Evolutionary conservation across 2,888 invertebrate species (phyloP), one percentile per base, ranked within the genome.

Genomic region (Sthenelais limicola): DNA sequence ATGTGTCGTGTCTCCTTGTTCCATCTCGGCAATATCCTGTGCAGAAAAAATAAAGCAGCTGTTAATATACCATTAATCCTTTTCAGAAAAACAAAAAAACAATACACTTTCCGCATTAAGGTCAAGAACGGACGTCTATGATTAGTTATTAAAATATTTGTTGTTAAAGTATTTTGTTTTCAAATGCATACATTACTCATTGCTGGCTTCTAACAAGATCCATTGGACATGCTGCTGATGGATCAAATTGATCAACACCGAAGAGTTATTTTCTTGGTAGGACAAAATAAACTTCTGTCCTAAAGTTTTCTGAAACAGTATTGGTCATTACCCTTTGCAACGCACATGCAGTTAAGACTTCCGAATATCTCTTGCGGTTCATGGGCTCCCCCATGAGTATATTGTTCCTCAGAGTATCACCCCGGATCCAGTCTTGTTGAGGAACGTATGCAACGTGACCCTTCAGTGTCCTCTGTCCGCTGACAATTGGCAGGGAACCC

Each of bases 351-450:
- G 21, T 51, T 7, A 68, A 26, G 0, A 51, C 51, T 12, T 33
- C 28, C 5, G 26, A 51, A 21, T 68, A 68, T 1, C 33, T 32
- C n/a, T 38, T 26, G 12, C 33, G 18, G 30, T 68, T 38, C 30
- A 49, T 48, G 9, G 32, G 32, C n/a, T 68, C 38, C n/a, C 71
- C 71, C 38, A 71, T 58, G 32, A 71, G 62, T n/a, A 71, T 66
- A 28, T 71, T 71, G 15, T 71, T 48, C 3, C 66, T 12, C 1
- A 71, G 18, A 3, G 71, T 66, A 18, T 48, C 71, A 24, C 66
- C 35, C 3, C 62, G 38, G 24, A 71, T 49, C 71, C 71, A 71
- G 24, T 62, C 32, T 28, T 66, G 26, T 62, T 71, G 71, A 33
- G 71, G 58, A 0, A 66, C 71, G 26, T 71, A 71, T 3, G 62